These are phyloP conservation scores for Butastur rufipennis DNA, from an alignment of 2,113 vertebrate genomes.

Conservation along the genomic window DNA sequence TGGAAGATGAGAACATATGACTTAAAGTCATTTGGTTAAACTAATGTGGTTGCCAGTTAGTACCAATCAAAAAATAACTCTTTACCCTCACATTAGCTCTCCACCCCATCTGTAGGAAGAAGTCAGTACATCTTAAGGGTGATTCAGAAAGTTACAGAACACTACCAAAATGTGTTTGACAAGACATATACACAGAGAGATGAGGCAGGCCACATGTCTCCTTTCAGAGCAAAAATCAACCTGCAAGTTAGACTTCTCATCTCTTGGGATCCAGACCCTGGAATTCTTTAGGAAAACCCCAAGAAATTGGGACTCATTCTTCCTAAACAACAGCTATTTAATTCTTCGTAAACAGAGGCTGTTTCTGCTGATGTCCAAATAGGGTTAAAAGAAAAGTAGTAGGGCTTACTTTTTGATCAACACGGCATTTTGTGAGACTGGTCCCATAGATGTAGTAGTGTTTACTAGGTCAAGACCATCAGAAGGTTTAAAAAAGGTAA, in stretches of 20 bases:
- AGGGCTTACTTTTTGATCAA: not conserved
- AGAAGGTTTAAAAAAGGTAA: not conserved
- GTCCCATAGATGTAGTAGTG: not conserved
- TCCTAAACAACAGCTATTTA: not conserved
- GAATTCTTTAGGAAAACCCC: not conserved
- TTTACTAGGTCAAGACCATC: not conserved
- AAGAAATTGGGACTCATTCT: not conserved
- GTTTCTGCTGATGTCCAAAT: not conserved
- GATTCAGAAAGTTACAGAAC: not conserved
- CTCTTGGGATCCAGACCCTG: not conserved
- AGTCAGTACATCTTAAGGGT: not conserved
- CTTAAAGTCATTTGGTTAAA: not conserved
- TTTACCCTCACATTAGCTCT: not conserved
- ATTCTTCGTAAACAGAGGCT: not conserved
- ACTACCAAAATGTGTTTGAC: not conserved
- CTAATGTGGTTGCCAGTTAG: not conserved
- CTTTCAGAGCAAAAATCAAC: not conserved
- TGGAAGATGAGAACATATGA: not conserved
- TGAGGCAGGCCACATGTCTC: not conserved
- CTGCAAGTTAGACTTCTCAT: not conserved
- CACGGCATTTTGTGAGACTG: not conserved
- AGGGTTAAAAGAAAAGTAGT: rapidly evolving
- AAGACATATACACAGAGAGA: not conserved
- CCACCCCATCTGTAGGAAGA: not conserved
- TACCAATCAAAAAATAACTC: not conserved